phyloP scores from a whole-genome alignment of 2,797 vertebrate species.

The Eulemur albifrons region DNA sequence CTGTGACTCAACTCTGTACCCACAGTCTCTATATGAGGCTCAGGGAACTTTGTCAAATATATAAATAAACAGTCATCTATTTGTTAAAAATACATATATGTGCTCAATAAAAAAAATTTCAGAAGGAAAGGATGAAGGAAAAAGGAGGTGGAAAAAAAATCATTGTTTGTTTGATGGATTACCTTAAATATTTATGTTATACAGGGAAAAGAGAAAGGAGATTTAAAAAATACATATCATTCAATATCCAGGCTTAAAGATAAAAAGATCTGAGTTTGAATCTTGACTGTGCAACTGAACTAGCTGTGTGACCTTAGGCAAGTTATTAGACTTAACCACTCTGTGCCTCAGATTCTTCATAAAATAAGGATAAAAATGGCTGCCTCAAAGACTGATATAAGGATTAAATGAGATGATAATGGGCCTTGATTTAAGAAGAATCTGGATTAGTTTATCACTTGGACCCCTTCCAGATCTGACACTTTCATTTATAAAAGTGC shows the following conservation, averaged over 20 bases:
- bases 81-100: background rate
- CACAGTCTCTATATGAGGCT: background rate
- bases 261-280: background rate
- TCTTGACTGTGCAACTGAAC: background rate
- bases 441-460: background rate
- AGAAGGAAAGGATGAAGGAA: background rate
- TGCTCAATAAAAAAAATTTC: background rate
- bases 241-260: background rate
- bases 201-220: background rate
- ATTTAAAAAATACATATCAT: background rate
- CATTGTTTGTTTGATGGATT: background rate
- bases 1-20: background rate
- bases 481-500: background rate
- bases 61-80: background rate
- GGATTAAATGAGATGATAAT: background rate
- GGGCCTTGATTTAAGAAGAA: background rate
- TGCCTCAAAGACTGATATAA: background rate
- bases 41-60: background rate
- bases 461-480: background rate
- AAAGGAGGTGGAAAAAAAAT: background rate
- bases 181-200: constrained; percentile 12
- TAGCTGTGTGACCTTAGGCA: background rate
- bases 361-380: background rate
- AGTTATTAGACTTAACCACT: background rate
- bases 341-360: background rate